Base-by-base conservation (phyloP, 2,888 invertebrate species). In the Drosophila birchii region DNA sequence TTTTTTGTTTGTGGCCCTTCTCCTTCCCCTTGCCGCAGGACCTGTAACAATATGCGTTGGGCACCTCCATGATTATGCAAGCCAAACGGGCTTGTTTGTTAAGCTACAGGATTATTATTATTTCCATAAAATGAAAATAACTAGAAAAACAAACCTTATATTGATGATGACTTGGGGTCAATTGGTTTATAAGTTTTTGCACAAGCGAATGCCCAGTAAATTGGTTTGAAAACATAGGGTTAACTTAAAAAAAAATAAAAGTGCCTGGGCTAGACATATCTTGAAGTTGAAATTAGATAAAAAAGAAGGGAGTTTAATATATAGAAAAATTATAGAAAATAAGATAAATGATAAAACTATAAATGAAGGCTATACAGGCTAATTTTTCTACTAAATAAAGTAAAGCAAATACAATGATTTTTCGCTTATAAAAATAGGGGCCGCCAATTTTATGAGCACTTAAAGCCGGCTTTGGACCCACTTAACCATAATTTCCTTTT, bases 1-100 rank as follows among this genome's bases (percentile, higher is more conserved):
- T 75, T 59, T 85, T 75, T 59, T 85, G n/a, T 87, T 73, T 83
- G 88, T 29, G 88, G 78, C 63, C 59, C 77, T 62, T 71, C 71
- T 75, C 70, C 54, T 4, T 3, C 12, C 32, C 57, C 36, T 59
- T 26, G 53, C 43, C 36, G 45, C 63, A 16, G 68, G 45, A 62
- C 62, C 45, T 57, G 57, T 45, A 44, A 62, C 53, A 55, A 39
- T 58, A 41, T 18, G 34, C 14, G 32, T 39, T 16, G 3, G 18
- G 38, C 29, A 1, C 18, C 23, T 34, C 23, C n/a, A 16, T 63
- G 55, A 68, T 68, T 68, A 47, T 68, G 69, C 55, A 45, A 20
- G 69, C 14, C 41, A 41, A 41, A 18, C 5, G 5, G 5, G 1
- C 45, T 34, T 47, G 69, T 12, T 56, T 26, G 55, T 41, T 43